Conservation (phyloP, 2,113 vertebrate species). For the Plotosus lineatus region DNA sequence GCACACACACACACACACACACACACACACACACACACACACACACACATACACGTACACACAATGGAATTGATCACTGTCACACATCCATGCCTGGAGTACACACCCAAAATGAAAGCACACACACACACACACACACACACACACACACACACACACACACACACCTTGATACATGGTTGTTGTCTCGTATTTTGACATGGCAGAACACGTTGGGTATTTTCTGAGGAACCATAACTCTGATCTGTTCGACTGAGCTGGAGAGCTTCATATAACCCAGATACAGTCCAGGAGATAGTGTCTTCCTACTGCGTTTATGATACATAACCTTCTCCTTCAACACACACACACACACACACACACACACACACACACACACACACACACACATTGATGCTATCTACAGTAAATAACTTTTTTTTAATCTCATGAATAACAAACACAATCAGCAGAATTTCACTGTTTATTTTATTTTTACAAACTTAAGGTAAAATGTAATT, state of each 20-base stretch:
- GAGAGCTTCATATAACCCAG: conserved; percentile 89
- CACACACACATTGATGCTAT: too few relatives aligned
- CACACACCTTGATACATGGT: conserved; percentile 83
- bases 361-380: too few relatives aligned
- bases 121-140: conserved; percentile 6
- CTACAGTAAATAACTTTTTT: too few relatives aligned
- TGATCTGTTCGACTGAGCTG: conserved; percentile 89
- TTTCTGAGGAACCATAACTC: conserved; percentile 83
- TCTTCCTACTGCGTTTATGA: conserved; percentile 81
- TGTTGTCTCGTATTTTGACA: conserved; percentile 84
- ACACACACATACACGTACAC: conserved; percentile 15
- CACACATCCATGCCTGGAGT: not conserved
- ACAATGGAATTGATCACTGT: not conserved
- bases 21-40: conserved; percentile 2
- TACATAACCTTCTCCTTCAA: conserved; percentile 85
- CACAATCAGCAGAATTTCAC: too few relatives aligned
- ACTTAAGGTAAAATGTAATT: too few relatives aligned
- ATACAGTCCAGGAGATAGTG: conserved; percentile 81
- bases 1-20: conserved; percentile 6
- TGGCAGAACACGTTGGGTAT: conserved; percentile 88
- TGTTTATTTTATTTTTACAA: too few relatives aligned
- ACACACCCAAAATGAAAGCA: not conserved
- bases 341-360: conserved; percentile 34
- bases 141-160: not conserved
- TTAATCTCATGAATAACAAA: too few relatives aligned